A percentile compares a stretch with the other conserved stretches of the same genome.
These are phyloP conservation scores for Maconellicoccus hirsutus DNA, from an alignment of 1,140 invertebrate species.

Conservation along the genomic window DNA sequence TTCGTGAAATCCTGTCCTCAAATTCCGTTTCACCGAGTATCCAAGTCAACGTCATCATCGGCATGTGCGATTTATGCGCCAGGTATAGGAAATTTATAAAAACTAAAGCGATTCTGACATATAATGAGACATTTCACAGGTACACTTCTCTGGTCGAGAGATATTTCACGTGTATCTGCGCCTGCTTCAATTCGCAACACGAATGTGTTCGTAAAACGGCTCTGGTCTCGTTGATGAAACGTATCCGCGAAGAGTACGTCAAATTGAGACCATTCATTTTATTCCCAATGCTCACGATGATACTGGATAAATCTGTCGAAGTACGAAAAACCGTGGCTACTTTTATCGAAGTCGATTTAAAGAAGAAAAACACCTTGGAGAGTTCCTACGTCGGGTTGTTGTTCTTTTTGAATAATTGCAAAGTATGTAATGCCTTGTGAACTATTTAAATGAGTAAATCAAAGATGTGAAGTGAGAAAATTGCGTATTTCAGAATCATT, in stretches of 20 bases:
- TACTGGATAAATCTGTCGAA: background rate
- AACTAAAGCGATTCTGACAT: too few species aligned
- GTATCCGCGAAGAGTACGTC: background rate
- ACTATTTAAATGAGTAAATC: too few species aligned
- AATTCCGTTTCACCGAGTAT: background rate
- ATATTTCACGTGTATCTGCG: conserved; percentile 12
- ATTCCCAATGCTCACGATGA: conserved; percentile 10
- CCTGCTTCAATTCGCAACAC: conserved; percentile 7
- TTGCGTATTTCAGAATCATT: too few species aligned
- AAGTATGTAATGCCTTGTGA: conserved; percentile 1
- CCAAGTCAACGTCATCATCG: conserved; percentile 4
- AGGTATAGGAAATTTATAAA: too few species aligned
- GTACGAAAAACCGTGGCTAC: background rate
- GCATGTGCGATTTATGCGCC: conserved; percentile 7
- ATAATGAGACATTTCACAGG: background rate
- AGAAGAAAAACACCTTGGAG: background rate
- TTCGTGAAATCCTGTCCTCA: conserved; percentile 37
- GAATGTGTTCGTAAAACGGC: background rate
- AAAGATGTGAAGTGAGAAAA: too few species aligned
- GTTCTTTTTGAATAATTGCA: conserved; percentile 12
- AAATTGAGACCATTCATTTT: conserved; percentile 14
- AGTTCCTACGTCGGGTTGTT: background rate
- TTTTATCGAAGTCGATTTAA: conserved; percentile 10
- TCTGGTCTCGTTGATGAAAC: background rate
- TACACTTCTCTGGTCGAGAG: background rate